phyloP scores from a whole-genome alignment of 2,888 invertebrate species.

The Euzophera pinguis region DNA sequence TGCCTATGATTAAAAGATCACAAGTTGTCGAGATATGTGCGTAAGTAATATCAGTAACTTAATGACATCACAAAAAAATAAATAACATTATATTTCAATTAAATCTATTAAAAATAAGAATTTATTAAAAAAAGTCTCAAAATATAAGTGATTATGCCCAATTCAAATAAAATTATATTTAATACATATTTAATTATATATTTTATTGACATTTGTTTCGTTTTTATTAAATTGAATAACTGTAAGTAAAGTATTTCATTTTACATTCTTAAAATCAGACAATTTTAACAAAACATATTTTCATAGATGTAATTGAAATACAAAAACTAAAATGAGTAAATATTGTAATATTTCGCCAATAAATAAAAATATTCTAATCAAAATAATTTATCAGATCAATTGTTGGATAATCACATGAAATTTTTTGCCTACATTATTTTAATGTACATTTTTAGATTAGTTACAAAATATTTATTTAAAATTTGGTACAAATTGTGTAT shows the following conservation, averaged over 20 bases:
- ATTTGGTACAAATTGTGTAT: not conserved
- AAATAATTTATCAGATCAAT: constrained; percentile 1
- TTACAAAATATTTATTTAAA: no score
- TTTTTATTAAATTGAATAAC: no score
- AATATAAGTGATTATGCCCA: no score
- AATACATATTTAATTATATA: no score
- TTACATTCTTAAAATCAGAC: no score
- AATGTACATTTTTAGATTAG: no score
- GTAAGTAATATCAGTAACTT: constrained; percentile 1
- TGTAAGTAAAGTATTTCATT: no score
- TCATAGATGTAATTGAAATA: not conserved
- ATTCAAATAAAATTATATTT: no score
- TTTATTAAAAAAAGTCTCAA: no score
- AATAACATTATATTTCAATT: not conserved
- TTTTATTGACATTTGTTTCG: no score
- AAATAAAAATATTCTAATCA: constrained; percentile 1
- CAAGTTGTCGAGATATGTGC: constrained; percentile 8
- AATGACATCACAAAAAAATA: not conserved
- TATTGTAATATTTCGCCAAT: not conserved
- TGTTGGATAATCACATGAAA: not conserved
- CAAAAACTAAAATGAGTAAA: not conserved
- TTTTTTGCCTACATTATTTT: not conserved
- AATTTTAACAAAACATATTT: not conserved
- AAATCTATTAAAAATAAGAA: no score
- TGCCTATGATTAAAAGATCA: not conserved